A percentile compares a stretch with the other conserved stretches of the same genome.
Conservation (phyloP, 2,113 vertebrate species). For the Ictalurus furcatus region DNA sequence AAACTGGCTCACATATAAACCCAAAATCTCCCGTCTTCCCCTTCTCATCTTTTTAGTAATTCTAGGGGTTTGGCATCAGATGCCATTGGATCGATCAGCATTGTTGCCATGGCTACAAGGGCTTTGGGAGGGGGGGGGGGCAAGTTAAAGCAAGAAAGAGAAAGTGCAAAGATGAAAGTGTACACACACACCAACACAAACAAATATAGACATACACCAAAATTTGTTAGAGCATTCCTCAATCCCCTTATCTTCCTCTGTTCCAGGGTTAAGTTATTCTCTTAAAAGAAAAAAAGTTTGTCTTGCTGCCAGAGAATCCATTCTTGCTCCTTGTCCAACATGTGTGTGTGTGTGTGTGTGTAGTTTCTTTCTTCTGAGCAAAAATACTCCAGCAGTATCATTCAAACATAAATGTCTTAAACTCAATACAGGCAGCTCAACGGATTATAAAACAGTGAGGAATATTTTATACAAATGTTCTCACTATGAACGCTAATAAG, state of each 20-base stretch:
- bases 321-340: background rate
- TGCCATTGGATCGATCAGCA: conserved; percentile 89
- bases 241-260: background rate
- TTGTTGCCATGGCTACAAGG: conserved; percentile 83
- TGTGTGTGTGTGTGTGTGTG: too few species aligned
- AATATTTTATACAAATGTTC: conserved; percentile 69
- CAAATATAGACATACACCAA: background rate
- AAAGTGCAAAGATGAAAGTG: conserved; percentile 47
- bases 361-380: background rate
- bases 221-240: conserved; percentile 31
- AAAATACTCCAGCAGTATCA: background rate
- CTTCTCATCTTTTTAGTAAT: conserved; percentile 58
- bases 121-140: conserved; percentile 33
- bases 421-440: background rate
- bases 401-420: background rate
- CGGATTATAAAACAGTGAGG: conserved; percentile 8
- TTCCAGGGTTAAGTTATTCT: conserved; percentile 7
- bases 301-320: conserved; percentile 40
- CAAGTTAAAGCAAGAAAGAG: conserved; percentile 36
- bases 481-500: conserved; percentile 60
- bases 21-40: conserved; percentile 78
- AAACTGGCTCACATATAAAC: conserved; percentile 72
- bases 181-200: conserved; percentile 2
- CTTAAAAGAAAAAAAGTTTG: conserved; percentile 40
- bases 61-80: conserved; percentile 78